Conservation (phyloP, 2,888 invertebrate species). For the Morinoia aosen region DNA sequence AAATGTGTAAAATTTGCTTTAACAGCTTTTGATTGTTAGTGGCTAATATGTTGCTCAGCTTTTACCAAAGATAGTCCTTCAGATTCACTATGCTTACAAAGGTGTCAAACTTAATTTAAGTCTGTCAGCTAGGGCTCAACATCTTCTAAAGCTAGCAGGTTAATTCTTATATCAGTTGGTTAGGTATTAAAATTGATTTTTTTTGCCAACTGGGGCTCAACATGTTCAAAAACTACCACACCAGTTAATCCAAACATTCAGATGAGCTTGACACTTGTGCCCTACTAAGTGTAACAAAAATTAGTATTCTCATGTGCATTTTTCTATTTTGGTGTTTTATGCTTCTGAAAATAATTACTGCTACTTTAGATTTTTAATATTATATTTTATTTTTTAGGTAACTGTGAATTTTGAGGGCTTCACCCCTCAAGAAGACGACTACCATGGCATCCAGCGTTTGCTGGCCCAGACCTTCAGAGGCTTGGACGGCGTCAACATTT, state of each 20-base stretch:
- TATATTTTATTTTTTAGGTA: conserved; percentile 56
- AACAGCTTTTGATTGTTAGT: no score
- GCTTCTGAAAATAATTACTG: background rate
- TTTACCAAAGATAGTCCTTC: no score
- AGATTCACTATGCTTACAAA: no score
- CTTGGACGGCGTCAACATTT: conserved; percentile 60
- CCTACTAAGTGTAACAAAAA: background rate
- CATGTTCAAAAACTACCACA: no score
- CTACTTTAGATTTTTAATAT: background rate
- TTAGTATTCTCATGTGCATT: background rate
- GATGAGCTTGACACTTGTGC: background rate
- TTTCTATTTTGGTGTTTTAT: background rate
- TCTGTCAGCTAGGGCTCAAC: no score
- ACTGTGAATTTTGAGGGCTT: conserved; percentile 67
- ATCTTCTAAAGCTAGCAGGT: no score
- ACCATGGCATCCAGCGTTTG: conserved; percentile 66
- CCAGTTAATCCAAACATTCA: background rate
- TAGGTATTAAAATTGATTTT: no score
- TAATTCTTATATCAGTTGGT: no score
- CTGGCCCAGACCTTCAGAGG: conserved; percentile 63
- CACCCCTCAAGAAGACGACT: conserved; percentile 63
- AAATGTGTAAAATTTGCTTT: no score
- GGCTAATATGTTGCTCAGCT: no score
- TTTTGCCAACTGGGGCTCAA: no score
- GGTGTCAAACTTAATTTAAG: no score